Evolutionary conservation across 2,888 invertebrate species (phyloP), one percentile per base, ranked within the genome.

Genomic region (Apantesis nais): DNA sequence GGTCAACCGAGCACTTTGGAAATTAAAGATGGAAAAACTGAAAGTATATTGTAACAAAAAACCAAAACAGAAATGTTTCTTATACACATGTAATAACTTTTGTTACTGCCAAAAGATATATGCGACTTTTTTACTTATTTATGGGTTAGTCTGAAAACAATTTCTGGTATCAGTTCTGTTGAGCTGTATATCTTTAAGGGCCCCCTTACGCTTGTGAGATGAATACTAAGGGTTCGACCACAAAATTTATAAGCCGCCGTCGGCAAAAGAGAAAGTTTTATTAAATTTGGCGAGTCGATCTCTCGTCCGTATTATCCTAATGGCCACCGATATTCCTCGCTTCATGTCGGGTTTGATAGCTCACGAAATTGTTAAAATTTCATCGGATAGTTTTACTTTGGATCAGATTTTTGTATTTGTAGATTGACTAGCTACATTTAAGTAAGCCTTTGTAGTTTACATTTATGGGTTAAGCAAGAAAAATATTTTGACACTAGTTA

Each of bases 201-300:
- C 14, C 14, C 14, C 55, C 34, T 63, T 52, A 25, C 52, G 70
- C 70, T 75, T 69, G 74, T 68, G 77, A 67, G 82, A 74, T 74
- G 80, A 80, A 82, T 80, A 74, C 68, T 29, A 75, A 73, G 71
- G 61, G 67, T 63, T 34, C 60, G 62, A 14, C 68, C 76, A 73
- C 39, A 72, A 76, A 78, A 82, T 82, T 82, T 74, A 80, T 80
- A 66, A 62, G 73, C 62, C 67, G 63, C 31, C 62, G 70, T 66
- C 52, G 60, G 62, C 67, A 64, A 75, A 74, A 66, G 79, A 77
- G 72, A 76, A 79, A 81, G 73, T 81, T 81, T 81, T 78, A 81
- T 81, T 83, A 83, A 79, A 81, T 81, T 83, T 72, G 68, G 68
- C 67, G 73, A 74, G 75, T 62, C 74, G 74, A 77, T 79, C 79